A percentile compares a stretch with the other conserved stretches of the same genome.
phyloP scores from a whole-genome alignment of 2,888 invertebrate genomes.

The Shargacucullia verbasci region DNA sequence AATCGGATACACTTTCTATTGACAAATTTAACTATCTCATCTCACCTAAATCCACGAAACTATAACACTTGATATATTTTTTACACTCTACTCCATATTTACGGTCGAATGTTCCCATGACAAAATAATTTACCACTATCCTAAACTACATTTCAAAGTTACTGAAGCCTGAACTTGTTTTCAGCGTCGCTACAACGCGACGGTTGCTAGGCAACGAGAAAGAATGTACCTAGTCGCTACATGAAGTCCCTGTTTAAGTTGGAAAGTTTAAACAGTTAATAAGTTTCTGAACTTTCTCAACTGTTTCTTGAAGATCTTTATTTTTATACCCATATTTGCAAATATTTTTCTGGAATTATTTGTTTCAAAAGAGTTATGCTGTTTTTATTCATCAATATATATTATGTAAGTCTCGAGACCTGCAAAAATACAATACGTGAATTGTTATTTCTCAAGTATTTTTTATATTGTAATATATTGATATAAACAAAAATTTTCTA shows the following conservation, averaged over 20 bases:
- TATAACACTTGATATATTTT: conserved; percentile 4
- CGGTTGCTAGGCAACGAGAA: conserved; percentile 41
- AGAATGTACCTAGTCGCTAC: conserved; percentile 7
- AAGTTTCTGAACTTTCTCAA: too few relatives aligned
- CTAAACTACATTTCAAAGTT: conserved; percentile 35
- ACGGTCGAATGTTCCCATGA: conserved; percentile 9
- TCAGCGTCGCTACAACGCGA: conserved; percentile 30
- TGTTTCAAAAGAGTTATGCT: too few relatives aligned
- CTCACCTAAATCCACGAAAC: background rate
- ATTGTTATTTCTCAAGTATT: too few relatives aligned
- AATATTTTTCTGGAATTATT: too few relatives aligned
- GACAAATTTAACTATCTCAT: background rate
- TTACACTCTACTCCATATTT: conserved; percentile 20
- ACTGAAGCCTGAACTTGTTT: conserved; percentile 33
- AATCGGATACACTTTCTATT: too few relatives aligned
- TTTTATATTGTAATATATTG: too few relatives aligned
- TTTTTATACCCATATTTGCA: too few relatives aligned
- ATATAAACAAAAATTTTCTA: too few relatives aligned
- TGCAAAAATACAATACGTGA: too few relatives aligned
- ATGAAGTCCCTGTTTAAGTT: conserved; percentile 11
- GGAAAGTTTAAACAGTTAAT: conserved; percentile 25
- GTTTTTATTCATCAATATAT: too few relatives aligned
- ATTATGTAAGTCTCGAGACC: too few relatives aligned
- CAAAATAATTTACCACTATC: conserved; percentile 44
- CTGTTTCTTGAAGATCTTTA: too few relatives aligned